Conservation (phyloP, 2,888 invertebrate genomes). For the Axea sp. region DNA sequence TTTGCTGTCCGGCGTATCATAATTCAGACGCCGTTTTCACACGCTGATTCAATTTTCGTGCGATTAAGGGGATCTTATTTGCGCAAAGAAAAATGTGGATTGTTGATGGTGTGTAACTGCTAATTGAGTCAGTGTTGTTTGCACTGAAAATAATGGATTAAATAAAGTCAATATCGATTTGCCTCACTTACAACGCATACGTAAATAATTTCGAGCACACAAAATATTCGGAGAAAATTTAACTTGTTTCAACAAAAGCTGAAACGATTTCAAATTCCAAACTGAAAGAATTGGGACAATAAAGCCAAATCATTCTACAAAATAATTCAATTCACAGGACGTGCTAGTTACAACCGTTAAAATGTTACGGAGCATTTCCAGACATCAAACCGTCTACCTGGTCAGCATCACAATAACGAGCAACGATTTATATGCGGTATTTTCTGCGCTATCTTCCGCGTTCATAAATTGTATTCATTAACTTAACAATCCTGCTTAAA, state of each 20-base stretch:
- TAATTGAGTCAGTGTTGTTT: too few relatives aligned
- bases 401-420: too few relatives aligned
- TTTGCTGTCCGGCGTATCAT: slow-evolving; percentile 18
- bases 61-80: slow-evolving; percentile 23
- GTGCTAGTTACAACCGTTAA: slow-evolving; percentile 1
- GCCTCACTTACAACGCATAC: slow-evolving; percentile 7
- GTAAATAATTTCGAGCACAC: slow-evolving; percentile 17
- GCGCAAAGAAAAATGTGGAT: slow-evolving; percentile 7
- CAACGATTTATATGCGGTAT: slow-evolving; percentile 1
- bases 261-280: too few relatives aligned
- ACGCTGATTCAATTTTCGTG: slow-evolving; percentile 5
- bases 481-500: slow-evolving; percentile 22
- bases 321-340: slow-evolving; percentile 11
- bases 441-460: background rate
- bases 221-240: slow-evolving; percentile 20
- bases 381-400: too few relatives aligned
- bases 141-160: too few relatives aligned
- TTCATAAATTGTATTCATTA: slow-evolving; percentile 17
- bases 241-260: slow-evolving; percentile 13
- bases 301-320: slow-evolving; percentile 4
- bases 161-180: slow-evolving; percentile 24
- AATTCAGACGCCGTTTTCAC: slow-evolving; percentile 20
- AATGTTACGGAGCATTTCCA: background rate
- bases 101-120: too few relatives aligned
- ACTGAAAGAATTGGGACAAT: too few relatives aligned